These are phyloP conservation scores for Rhinichthys klamathensis DNA, from an alignment of 2,113 vertebrate genomes.

Conservation along the genomic window DNA sequence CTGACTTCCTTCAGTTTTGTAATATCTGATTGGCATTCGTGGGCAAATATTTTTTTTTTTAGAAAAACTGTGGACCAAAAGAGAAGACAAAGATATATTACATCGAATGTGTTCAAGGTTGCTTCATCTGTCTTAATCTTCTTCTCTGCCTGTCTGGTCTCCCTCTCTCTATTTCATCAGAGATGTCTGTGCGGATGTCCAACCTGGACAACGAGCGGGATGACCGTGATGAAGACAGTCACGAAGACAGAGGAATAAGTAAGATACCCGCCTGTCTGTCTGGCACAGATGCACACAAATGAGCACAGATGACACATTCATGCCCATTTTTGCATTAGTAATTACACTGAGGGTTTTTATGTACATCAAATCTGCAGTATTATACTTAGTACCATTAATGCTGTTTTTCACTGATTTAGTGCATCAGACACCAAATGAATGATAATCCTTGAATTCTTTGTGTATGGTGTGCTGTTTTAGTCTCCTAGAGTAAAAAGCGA, in stretches of 20 bases:
- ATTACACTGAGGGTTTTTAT: not conserved
- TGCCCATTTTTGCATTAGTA: not conserved
- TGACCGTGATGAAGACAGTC: slow-evolving; percentile 95
- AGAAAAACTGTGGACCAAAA: not conserved
- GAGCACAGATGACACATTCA: not conserved
- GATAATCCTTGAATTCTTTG: slow-evolving; percentile 12
- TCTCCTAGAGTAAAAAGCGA: not conserved
- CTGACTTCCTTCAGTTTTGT: not conserved
- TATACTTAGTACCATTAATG: slow-evolving; percentile 19
- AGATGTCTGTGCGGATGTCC: slow-evolving; percentile 99
- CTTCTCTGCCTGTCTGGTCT: not conserved
- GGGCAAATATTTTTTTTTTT: not conserved
- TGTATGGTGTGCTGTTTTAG: slow-evolving; percentile 20
- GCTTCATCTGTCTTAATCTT: not conserved
- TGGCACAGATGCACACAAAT: not conserved
- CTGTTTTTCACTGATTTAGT: not conserved
- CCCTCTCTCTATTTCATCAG: slow-evolving; percentile 66
- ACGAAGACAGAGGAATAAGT: slow-evolving; percentile 98
- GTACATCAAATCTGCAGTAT: slow-evolving; percentile 20
- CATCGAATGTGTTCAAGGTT: slow-evolving; percentile 2
- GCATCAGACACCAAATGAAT: slow-evolving; percentile 7
- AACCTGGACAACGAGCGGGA: slow-evolving; percentile 97
- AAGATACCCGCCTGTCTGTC: slow-evolving; percentile 59
- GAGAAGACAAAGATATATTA: not conserved
- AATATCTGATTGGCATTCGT: not conserved